Evolutionary conservation across 2,113 vertebrate genomes (phyloP).

Genomic region (Colistium nudipinnis): DNA sequence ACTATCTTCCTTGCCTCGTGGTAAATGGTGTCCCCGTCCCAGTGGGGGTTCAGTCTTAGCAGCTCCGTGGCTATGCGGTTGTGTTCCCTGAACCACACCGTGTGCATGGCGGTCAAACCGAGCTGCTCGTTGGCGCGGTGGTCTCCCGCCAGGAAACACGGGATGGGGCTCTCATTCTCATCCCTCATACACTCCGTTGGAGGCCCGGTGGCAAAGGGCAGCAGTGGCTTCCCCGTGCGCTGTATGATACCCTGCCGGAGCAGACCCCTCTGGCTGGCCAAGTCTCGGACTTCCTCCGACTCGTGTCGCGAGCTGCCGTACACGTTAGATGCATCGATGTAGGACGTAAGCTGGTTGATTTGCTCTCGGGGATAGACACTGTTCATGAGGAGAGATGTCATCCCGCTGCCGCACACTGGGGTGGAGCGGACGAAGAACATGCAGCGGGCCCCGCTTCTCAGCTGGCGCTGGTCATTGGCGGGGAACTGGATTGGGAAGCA

Average conservation of each 20-base stretch:
- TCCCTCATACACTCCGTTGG: slow-evolving; percentile 98
- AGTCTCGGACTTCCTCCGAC: slow-evolving; percentile 90
- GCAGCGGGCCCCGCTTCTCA: slow-evolving; percentile 88
- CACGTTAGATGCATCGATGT: slow-evolving; percentile 95
- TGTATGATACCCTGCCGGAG: slow-evolving; percentile 95
- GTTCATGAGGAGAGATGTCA: slow-evolving; percentile 99
- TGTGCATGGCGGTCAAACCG: slow-evolving; percentile 96
- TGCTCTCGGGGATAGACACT: slow-evolving; percentile 96
- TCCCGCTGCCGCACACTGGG: slow-evolving; percentile 96
- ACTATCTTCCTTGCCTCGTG: slow-evolving; percentile 96
- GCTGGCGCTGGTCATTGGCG: slow-evolving; percentile 86
- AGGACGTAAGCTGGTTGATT: slow-evolving; percentile 97
- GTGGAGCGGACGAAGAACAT: slow-evolving; percentile 99
- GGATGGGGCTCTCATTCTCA: slow-evolving; percentile 97
- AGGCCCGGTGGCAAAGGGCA: slow-evolving; percentile 93
- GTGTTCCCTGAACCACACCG: slow-evolving; percentile 96
- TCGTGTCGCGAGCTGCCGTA: slow-evolving; percentile 93
- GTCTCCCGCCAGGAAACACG: slow-evolving; percentile 96
- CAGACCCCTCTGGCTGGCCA: slow-evolving; percentile 94
- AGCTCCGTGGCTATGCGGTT: slow-evolving; percentile 93
- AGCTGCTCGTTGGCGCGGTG: slow-evolving; percentile 96
- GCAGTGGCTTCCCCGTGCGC: slow-evolving; percentile 92
- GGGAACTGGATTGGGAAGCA: slow-evolving; percentile 96
- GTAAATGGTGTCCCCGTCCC: slow-evolving; percentile 98
- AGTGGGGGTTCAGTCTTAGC: slow-evolving; percentile 93